Conservation (phyloP, 37 sponge, comb jelly and placozoan species). For the Petrosia ficiformis region DNA sequence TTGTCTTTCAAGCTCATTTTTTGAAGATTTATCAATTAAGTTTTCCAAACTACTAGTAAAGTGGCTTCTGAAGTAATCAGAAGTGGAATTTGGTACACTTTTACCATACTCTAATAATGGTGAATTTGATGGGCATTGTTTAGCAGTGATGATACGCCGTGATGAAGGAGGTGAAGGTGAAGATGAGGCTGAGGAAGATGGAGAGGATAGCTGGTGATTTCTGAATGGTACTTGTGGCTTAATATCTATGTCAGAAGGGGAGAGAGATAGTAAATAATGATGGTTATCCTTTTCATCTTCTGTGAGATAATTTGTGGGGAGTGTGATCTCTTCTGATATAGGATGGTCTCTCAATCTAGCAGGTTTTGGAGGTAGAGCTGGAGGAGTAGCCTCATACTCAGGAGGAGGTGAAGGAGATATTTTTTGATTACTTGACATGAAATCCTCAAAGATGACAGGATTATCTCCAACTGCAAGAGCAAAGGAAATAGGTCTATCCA, state of each 20-base stretch:
- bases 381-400: neutral
- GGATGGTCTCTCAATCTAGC: no score
- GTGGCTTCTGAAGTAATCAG: no score
- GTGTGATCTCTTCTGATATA: neutral
- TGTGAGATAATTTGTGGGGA: neutral
- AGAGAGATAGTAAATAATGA: neutral
- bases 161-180: conserved; percentile 13
- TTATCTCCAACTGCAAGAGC: neutral
- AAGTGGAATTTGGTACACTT: neutral
- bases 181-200: neutral
- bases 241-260: neutral
- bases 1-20: neutral
- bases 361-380: no score
- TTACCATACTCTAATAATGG: neutral
- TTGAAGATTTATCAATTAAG: neutral
- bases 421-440: neutral
- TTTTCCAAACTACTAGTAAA: neutral
- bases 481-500: neutral
- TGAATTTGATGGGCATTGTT: neutral
- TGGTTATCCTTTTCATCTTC: neutral
- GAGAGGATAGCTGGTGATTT: neutral
- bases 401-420: neutral
- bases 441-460: neutral
- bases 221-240: neutral
- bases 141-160: neutral